Evolutionary conservation across 2,797 vertebrate species (phyloP).

Genomic region (Tiaroga cobitis): DNA sequence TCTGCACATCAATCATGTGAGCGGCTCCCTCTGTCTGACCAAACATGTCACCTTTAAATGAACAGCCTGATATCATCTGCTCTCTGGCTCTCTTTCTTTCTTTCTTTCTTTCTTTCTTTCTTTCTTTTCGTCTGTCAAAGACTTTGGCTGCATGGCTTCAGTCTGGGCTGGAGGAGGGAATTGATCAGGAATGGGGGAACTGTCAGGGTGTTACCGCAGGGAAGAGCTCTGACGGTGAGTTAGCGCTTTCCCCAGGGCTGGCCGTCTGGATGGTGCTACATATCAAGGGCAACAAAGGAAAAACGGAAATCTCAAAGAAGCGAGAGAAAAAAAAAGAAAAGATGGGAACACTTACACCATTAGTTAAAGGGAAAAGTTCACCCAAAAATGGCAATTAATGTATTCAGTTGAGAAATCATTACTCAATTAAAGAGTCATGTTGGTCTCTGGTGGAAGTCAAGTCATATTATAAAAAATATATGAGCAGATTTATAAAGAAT

Average conservation of each 20-base stretch:
- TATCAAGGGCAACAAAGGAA: slow-evolving; percentile 44
- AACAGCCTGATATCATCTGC: slow-evolving; percentile 42
- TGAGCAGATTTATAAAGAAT: no score
- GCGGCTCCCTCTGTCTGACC: slow-evolving; percentile 33
- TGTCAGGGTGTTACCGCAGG: slow-evolving; percentile 35
- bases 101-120: neutral
- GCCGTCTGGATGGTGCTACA: slow-evolving; percentile 8
- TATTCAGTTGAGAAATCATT: neutral
- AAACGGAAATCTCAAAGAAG: slow-evolving; percentile 5
- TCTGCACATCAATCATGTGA: slow-evolving; percentile 52
- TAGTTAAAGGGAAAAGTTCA: slow-evolving; percentile 4
- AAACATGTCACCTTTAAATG: slow-evolving; percentile 41
- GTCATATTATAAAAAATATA: neutral
- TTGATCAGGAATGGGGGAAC: slow-evolving; percentile 36
- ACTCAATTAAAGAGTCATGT: neutral
- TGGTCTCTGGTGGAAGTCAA: no score
- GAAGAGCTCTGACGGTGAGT: slow-evolving; percentile 25
- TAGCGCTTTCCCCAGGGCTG: slow-evolving; percentile 23
- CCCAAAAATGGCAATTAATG: neutral
- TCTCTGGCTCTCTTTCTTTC: neutral
- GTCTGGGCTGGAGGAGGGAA: slow-evolving; percentile 30
- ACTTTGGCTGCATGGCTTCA: slow-evolving; percentile 20
- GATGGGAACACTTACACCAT: neutral
- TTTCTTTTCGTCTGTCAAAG: slow-evolving; percentile 28
- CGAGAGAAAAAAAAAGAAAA: neutral